These are phyloP conservation scores for Thaleichthys pacificus DNA, from an alignment of 2,797 vertebrate species.

Conservation along the genomic window DNA sequence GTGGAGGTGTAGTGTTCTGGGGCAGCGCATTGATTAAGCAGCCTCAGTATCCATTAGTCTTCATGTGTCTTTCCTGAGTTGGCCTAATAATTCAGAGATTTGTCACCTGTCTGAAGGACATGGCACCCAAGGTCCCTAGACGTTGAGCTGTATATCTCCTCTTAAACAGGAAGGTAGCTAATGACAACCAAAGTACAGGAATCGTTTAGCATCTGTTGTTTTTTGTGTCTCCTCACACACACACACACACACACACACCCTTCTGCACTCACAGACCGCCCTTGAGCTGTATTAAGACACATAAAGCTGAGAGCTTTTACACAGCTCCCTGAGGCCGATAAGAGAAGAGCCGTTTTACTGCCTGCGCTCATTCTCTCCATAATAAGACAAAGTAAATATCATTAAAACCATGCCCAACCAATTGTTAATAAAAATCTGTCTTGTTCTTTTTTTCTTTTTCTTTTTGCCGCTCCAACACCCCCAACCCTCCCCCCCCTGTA, in stretches of 20 bases:
- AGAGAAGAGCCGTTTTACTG: constrained; percentile 21
- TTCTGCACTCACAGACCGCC: not conserved
- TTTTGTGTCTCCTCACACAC: not conserved
- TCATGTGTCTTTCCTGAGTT: too few relatives aligned
- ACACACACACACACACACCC: not conserved
- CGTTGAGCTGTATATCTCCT: not conserved
- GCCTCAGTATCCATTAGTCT: too few relatives aligned
- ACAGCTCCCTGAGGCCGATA: constrained; percentile 6
- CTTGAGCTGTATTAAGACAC: constrained; percentile 40
- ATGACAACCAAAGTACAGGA: not conserved
- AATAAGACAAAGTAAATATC: constrained; percentile 30
- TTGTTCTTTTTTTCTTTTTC: not conserved
- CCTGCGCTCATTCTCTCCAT: constrained; percentile 31
- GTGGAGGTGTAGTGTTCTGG: too few relatives aligned
- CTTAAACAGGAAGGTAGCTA: not conserved
- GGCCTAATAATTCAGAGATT: too few relatives aligned
- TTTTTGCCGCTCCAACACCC: not conserved
- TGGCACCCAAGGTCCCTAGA: not conserved
- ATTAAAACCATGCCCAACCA: constrained; percentile 19
- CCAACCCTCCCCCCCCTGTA: not conserved
- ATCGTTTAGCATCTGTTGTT: not conserved
- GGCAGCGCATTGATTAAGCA: too few relatives aligned
- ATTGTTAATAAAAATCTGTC: constrained; percentile 19
- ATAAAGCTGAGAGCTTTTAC: constrained; percentile 53
- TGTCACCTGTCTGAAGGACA: too few relatives aligned